Base-by-base conservation (phyloP, 2,888 invertebrate genomes). In the Thera obeliscata region DNA sequence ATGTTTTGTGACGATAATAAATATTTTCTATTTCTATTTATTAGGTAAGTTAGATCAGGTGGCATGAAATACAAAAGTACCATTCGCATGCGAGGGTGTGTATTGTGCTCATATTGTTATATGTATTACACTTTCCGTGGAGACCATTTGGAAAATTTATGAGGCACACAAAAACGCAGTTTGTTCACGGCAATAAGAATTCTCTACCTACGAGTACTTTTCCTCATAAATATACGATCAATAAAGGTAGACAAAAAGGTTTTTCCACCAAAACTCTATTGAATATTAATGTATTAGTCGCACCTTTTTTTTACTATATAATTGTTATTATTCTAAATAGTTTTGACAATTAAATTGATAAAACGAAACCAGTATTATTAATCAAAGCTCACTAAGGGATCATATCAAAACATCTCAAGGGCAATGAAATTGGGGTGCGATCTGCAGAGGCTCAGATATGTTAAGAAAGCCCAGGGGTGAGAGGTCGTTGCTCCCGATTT, bases 381-480 rank as follows among this genome's bases (percentile, higher is more conserved):
- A 46, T 33, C 63, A 66, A 66, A 61, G 64, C 33, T 56, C 43
- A 60, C 55, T 49, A 64, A 56, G 56, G 56, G 48, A 48, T 68
- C 61, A 52, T 67, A 67, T 71, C 59, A 73, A 76, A 79, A 74
- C 71, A 78, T 78, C 78, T 73, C 74, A 78, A 80, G 81, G 77
- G 77, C 76, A 79, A 78, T 76, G 73, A 77, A 79, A 70, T 77
- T 76, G 73, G 82, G 80, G 82, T 74, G 80, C 76, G 72, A 73
- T 75, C 64, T 72, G 69, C 74, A 73, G 79, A 83, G 78, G 80
- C 79, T 82, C 75, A 79, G 81, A 79, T 79, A 82, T 79, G 82
- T 79, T 81, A 85, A 88, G 87, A 87, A 85, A 85, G 78, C 83
- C 41, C 82, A 86, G 84, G 91, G 91, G 90, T 87, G 90, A 80